Percentiles rank a stretch among this genome's conserved stretches.
Evolutionary conservation across 35 echinoderm and acorn worm genomes (phyloP).

Genomic region (Lytechinus variegatus): DNA sequence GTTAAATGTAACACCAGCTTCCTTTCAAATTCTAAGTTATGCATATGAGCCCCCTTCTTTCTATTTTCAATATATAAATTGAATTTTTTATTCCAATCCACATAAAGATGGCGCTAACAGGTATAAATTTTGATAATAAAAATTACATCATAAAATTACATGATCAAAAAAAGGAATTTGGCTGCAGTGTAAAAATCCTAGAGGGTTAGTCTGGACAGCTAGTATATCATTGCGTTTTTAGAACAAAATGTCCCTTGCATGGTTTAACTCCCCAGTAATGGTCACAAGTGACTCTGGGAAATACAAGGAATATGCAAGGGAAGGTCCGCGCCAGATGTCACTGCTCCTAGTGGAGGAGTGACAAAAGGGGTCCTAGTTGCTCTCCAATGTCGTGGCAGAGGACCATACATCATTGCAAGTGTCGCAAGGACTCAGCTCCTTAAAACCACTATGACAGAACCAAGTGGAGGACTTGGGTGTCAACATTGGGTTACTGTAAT

Average conservation of each 20-base stretch:
- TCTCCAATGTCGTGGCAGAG: constrained; percentile 95
- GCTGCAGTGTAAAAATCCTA: no score
- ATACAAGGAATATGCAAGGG: constrained; percentile 95
- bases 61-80: no score
- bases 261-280: constrained; percentile 96
- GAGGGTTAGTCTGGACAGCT: no score
- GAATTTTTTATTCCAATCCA: no score
- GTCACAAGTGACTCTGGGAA: constrained; percentile 93
- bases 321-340: constrained; percentile 76
- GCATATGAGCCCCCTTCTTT: no score
- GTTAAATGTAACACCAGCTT: no score
- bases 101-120: no score
- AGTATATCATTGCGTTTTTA: no score
- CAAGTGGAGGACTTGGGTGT: constrained; percentile 80
- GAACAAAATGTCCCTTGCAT: constrained; percentile 76
- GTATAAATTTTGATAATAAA: no score
- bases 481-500: constrained; percentile 67
- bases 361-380: constrained; percentile 49
- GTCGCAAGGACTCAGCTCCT: constrained; percentile 81
- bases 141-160: no score
- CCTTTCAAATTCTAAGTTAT: no score
- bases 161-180: no score
- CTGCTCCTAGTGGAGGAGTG: neutral
- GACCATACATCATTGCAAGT: constrained; percentile 90
- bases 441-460: constrained; percentile 92